Conservation (phyloP, 2,888 invertebrate genomes). For the Melitaea athalia region DNA sequence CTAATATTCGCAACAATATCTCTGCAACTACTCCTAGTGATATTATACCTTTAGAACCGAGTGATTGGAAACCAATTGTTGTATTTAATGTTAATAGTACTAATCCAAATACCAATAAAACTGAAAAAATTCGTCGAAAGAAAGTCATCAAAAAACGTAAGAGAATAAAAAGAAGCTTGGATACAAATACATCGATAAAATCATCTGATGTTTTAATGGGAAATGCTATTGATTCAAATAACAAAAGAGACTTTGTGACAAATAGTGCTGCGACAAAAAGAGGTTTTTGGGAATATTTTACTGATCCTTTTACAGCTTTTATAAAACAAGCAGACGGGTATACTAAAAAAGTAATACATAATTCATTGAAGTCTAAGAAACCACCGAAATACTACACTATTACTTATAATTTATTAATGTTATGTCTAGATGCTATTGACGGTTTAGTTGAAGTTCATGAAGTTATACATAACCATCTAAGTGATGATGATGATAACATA, state of each 20-base stretch:
- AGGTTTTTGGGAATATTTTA: constrained; percentile 51
- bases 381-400: constrained; percentile 62
- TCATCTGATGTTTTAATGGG: background rate
- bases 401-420: constrained; percentile 61
- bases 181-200: constrained; percentile 12
- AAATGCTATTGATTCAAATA: constrained; percentile 5
- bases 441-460: constrained; percentile 58
- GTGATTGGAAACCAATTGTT: constrained; percentile 71
- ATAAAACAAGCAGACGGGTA: constrained; percentile 52
- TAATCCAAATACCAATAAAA: constrained; percentile 43
- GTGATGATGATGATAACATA: constrained; percentile 37
- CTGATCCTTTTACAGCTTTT: constrained; percentile 51
- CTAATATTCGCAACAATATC: constrained; percentile 33
- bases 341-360: constrained; percentile 54
- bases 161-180: constrained; percentile 54
- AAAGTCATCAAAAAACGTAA: constrained; percentile 48
- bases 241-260: constrained; percentile 46
- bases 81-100: constrained; percentile 50
- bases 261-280: background rate
- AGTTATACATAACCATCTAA: constrained; percentile 49
- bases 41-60: constrained; percentile 43
- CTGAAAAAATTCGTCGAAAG: constrained; percentile 45
- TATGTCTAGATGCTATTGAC: constrained; percentile 63
- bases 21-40: constrained; percentile 35
- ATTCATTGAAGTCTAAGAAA: constrained; percentile 52